phyloP scores from a whole-genome alignment of 2,113 vertebrate species.

The Psilopogon haemacephalus region DNA sequence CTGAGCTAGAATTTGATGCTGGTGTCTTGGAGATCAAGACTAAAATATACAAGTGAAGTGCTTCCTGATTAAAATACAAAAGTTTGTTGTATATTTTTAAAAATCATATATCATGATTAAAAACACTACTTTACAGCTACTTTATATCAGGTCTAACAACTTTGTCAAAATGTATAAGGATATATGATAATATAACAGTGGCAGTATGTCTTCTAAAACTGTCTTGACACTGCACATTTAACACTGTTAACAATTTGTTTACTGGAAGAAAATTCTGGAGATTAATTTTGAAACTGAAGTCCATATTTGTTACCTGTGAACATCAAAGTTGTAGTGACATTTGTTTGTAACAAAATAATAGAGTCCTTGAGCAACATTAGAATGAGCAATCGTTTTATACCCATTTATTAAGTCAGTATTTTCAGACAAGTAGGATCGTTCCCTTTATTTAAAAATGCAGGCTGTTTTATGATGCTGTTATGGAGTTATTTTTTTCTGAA shows the following conservation, averaged over 20 bases:
- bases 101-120: fast-evolving
- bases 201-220: background rate
- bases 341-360: background rate
- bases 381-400: background rate
- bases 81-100: background rate
- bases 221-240: background rate
- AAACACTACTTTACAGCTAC: background rate
- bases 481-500: background rate
- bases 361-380: background rate
- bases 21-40: background rate
- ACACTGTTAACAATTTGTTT: background rate
- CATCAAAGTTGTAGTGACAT: background rate
- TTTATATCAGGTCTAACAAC: background rate
- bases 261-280: background rate
- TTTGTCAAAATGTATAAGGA: background rate
- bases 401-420: background rate
- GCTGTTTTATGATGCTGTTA: background rate
- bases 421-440: background rate
- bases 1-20: background rate
- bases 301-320: background rate
- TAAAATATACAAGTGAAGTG: background rate
- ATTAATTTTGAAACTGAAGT: background rate
- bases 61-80: background rate
- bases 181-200: background rate
- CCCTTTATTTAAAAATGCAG: background rate